phyloP scores from a whole-genome alignment of 2,113 vertebrate genomes.

The Aythya baeri region DNA sequence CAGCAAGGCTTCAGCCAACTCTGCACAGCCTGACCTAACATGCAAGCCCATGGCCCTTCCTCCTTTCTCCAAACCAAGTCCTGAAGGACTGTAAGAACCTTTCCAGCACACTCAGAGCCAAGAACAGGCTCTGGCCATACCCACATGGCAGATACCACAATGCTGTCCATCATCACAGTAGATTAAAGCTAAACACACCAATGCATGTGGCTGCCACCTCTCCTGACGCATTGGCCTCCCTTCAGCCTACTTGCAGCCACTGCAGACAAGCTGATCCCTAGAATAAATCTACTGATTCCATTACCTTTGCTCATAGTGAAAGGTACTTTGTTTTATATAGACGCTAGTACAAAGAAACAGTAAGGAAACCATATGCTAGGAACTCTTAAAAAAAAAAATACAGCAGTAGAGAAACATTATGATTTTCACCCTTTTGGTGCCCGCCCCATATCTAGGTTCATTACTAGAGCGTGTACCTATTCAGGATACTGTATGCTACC shows the following conservation, averaged over 20 bases:
- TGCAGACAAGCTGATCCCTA: not conserved
- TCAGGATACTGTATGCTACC: not conserved
- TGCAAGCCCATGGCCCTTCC: not conserved
- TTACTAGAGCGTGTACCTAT: not conserved
- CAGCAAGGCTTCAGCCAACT: not conserved
- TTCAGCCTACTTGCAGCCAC: not conserved
- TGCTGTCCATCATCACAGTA: too few species aligned
- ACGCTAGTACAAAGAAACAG: not conserved
- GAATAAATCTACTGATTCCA: not conserved
- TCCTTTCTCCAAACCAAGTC: not conserved
- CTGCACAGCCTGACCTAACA: not conserved
- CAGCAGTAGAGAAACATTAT: not conserved
- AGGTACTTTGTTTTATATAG: not conserved
- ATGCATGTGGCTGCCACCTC: not conserved
- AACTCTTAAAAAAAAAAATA: not conserved
- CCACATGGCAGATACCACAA: not conserved
- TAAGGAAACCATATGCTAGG: not conserved
- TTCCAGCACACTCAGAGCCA: fast-evolving
- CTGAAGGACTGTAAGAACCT: not conserved
- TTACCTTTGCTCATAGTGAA: not conserved
- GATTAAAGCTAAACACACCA: not conserved
- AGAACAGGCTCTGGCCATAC: not conserved
- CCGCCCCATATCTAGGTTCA: not conserved
- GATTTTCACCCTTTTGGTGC: not conserved
- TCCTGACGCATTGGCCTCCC: not conserved